Base-by-base conservation (phyloP, 2,888 invertebrate genomes). In the Pardosa pseudoannulata region DNA sequence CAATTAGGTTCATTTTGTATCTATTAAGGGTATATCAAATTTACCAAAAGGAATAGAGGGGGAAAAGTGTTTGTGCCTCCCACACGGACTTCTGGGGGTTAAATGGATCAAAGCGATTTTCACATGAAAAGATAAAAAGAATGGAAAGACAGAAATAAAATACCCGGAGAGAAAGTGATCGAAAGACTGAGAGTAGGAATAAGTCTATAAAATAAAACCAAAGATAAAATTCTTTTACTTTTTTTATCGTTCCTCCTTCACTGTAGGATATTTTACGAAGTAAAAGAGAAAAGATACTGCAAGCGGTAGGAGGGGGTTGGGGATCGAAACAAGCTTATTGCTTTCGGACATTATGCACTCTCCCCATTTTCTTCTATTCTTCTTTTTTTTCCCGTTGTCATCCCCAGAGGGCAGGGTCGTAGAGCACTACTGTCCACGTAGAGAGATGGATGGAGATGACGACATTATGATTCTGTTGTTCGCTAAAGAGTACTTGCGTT, bases 321-420 rank as follows among this genome's bases (percentile, higher is more conserved):
- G 46, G 46, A 16, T 6, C n/a, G 56, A 56, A 56, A 56, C 56
- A 56, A 23, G 56, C 56, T 19, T 56, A 56, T 56, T 56, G 56
- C 56, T 56, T 56, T 56, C 56, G 56, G 56, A 56, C 56, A 56
- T 56, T 23, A 56, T 56, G 56, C 23, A 23, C 23, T 56, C 56
- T 19, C 41, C 41, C 16, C 9, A 16, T 56, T 56, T n/a, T n/a
- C n/a, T n/a, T n/a, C n/a, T n/a, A n/a, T n/a, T 23, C 23, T 56
- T 23, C 11, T 9, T 36, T 7, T 36, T 36, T 36, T 9, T 36
- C 36, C 9, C 6, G 36, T 7, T 36, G 36, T 36, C 36, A 23
- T 56, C 23, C 23, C 56, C 56, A 19, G 23, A 56, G 56, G 56
- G 56, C 56, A 56, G 23, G 23, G 56, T 56, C 23, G 23, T 16